Conservation (phyloP, 2,113 vertebrate species). For the Bagarius yarrelli region DNA sequence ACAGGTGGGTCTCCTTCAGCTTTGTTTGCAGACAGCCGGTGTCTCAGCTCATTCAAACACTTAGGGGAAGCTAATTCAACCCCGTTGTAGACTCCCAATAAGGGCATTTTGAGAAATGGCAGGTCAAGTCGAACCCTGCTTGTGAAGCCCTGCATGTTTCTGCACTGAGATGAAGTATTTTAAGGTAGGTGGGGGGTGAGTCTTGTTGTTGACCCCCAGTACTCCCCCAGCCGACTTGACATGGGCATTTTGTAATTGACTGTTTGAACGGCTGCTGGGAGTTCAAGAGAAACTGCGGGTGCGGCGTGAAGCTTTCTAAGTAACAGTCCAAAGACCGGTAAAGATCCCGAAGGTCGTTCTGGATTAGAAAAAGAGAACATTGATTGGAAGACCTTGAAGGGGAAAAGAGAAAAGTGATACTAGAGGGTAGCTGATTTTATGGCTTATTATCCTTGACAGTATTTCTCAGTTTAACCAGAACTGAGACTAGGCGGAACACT, state of each 20-base stretch:
- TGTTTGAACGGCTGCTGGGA: not conserved
- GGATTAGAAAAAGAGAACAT: not conserved
- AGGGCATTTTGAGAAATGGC: not conserved
- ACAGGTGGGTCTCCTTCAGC: too few relatives aligned
- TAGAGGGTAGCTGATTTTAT: not conserved
- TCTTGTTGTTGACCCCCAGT: not conserved
- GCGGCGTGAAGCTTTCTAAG: not conserved
- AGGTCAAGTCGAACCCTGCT: not conserved
- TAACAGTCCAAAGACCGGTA: not conserved
- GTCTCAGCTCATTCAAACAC: not conserved
- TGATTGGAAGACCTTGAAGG: not conserved
- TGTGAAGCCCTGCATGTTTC: not conserved
- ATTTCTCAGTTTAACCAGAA: not conserved
- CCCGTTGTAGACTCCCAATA: not conserved
- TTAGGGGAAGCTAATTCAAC: not conserved
- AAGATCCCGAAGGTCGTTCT: conserved; percentile 1
- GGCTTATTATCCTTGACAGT: not conserved
- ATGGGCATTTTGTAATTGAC: not conserved
- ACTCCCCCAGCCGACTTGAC: too few relatives aligned
- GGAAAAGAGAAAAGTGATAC: not conserved
- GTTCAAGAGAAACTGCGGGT: not conserved
- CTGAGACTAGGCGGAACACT: not conserved
- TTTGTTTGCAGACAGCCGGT: too few relatives aligned
- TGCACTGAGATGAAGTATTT: not conserved
- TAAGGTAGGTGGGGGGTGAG: not conserved